A percentile compares a stretch with the other conserved stretches of the same genome.
These are phyloP conservation scores for Embiotoca jacksoni DNA, from an alignment of 2,113 vertebrate species.

Conservation along the genomic window DNA sequence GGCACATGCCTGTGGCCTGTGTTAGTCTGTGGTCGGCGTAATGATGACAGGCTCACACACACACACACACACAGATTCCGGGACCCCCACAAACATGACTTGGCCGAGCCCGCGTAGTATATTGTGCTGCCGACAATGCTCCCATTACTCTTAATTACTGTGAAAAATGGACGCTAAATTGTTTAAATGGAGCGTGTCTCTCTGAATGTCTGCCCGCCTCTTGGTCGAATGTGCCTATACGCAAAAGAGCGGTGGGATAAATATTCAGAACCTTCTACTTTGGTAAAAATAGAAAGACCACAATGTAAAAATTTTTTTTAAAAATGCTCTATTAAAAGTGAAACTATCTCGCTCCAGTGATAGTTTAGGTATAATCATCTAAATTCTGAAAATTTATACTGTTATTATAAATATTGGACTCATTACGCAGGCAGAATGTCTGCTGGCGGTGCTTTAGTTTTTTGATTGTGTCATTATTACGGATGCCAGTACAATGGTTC, in stretches of 20 bases:
- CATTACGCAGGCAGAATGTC: slow-evolving; percentile 1
- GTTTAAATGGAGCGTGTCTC: slow-evolving; percentile 54
- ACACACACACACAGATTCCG: slow-evolving; percentile 78
- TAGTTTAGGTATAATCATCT: slow-evolving; percentile 8
- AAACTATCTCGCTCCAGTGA: neutral
- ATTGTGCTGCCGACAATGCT: slow-evolving; percentile 77
- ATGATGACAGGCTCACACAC: slow-evolving; percentile 80
- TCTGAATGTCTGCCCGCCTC: slow-evolving; percentile 43
- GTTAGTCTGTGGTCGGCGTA: slow-evolving; percentile 83
- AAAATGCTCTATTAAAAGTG: slow-evolving; percentile 1
- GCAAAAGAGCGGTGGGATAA: slow-evolving; percentile 18
- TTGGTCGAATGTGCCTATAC: slow-evolving; percentile 17
- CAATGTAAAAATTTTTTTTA: slow-evolving; percentile 37
- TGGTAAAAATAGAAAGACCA: slow-evolving; percentile 27
- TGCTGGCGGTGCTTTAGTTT: neutral
- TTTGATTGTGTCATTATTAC: neutral
- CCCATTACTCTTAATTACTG: slow-evolving; percentile 72
- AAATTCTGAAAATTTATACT: neutral
- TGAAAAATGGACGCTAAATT: slow-evolving; percentile 64
- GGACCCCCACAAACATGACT: slow-evolving; percentile 82
- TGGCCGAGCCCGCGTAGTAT: slow-evolving; percentile 64
- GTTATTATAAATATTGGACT: slow-evolving; percentile 4
- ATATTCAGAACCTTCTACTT: slow-evolving; percentile 12
- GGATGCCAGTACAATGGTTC: neutral
- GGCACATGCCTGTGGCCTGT: slow-evolving; percentile 83